Percentiles rank a stretch among this genome's conserved stretches.
These are phyloP conservation scores for Tetranychus piercei DNA, from an alignment of 2,888 invertebrate genomes.

Conservation along the genomic window DNA sequence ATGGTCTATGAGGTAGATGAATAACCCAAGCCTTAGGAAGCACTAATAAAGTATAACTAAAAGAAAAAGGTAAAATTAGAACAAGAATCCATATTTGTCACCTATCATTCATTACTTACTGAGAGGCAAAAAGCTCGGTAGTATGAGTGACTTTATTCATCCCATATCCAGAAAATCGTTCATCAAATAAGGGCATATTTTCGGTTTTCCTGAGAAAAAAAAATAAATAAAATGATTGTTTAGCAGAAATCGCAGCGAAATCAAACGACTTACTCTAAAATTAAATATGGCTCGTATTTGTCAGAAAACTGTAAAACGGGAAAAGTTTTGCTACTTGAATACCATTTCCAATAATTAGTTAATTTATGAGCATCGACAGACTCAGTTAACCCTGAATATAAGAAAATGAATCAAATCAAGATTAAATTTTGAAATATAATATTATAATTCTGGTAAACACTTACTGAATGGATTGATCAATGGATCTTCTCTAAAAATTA, in stretches of 20 bases:
- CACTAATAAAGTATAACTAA: slow-evolving; percentile 26
- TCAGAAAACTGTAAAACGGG: slow-evolving; percentile 24
- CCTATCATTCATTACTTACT: slow-evolving; percentile 17
- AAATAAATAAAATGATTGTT: not conserved
- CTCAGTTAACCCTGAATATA: slow-evolving; percentile 24
- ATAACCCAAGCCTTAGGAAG: slow-evolving; percentile 27
- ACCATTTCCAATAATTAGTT: slow-evolving; percentile 29
- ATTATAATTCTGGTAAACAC: slow-evolving; percentile 15
- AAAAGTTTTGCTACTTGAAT: slow-evolving; percentile 25
- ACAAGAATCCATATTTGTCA: slow-evolving; percentile 1
- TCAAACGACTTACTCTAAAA: slow-evolving; percentile 24
- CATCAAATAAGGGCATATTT: slow-evolving; percentile 24
- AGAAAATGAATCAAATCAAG: not conserved
- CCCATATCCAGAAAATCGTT: slow-evolving; percentile 27
- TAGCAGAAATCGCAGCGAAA: not conserved
- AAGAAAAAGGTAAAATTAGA: not conserved
- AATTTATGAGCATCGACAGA: slow-evolving; percentile 26
- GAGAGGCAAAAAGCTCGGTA: slow-evolving; percentile 27
- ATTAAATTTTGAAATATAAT: not conserved
- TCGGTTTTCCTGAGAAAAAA: slow-evolving; percentile 22
- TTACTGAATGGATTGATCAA: slow-evolving; percentile 27
- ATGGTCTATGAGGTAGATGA: slow-evolving; percentile 27
- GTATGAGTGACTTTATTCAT: slow-evolving; percentile 28
- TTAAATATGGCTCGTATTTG: slow-evolving; percentile 28
- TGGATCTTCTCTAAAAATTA: slow-evolving; percentile 27